Conservation (phyloP, 2,113 vertebrate genomes). For the Dermatemys mawii region DNA sequence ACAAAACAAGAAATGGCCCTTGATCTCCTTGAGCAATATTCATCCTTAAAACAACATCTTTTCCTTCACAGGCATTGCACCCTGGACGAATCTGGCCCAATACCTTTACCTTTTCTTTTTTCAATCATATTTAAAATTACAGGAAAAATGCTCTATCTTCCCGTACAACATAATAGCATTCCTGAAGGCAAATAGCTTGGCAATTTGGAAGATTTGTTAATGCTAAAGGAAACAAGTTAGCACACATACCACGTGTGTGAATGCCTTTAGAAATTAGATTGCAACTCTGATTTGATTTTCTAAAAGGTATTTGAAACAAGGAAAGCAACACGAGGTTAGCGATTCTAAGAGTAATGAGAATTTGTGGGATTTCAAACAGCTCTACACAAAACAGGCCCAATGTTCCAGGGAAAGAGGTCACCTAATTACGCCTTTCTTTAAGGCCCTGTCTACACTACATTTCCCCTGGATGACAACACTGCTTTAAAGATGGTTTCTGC, state of each 20-base stretch:
- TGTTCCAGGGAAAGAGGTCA: slow-evolving; percentile 73
- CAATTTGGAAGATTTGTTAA: slow-evolving; percentile 76
- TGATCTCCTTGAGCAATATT: neutral
- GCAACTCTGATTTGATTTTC: slow-evolving; percentile 74
- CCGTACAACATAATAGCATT: slow-evolving; percentile 68
- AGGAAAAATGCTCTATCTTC: slow-evolving; percentile 70
- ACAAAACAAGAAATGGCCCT: neutral
- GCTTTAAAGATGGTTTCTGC: slow-evolving; percentile 68
- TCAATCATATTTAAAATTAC: slow-evolving; percentile 64
- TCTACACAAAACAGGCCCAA: slow-evolving; percentile 69
- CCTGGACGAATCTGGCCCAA: neutral
- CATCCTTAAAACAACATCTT: neutral
- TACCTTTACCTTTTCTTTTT: slow-evolving; percentile 58
- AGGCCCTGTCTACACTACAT: slow-evolving; percentile 67
- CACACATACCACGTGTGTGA: slow-evolving; percentile 74
- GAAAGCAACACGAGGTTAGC: slow-evolving; percentile 59
- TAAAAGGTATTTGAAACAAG: slow-evolving; percentile 75
- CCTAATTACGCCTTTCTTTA: slow-evolving; percentile 76
- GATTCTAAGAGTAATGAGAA: slow-evolving; percentile 77
- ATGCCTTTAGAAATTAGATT: slow-evolving; percentile 79
- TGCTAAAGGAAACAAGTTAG: slow-evolving; percentile 79
- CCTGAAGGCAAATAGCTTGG: slow-evolving; percentile 69
- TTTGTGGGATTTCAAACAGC: slow-evolving; percentile 68
- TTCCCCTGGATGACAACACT: slow-evolving; percentile 69
- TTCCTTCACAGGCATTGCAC: slow-evolving; percentile 19